Percentiles rank a stretch among this genome's conserved stretches.
Conservation (phyloP, 2,797 vertebrate genomes). For the Odontamblyopus lacepedii region DNA sequence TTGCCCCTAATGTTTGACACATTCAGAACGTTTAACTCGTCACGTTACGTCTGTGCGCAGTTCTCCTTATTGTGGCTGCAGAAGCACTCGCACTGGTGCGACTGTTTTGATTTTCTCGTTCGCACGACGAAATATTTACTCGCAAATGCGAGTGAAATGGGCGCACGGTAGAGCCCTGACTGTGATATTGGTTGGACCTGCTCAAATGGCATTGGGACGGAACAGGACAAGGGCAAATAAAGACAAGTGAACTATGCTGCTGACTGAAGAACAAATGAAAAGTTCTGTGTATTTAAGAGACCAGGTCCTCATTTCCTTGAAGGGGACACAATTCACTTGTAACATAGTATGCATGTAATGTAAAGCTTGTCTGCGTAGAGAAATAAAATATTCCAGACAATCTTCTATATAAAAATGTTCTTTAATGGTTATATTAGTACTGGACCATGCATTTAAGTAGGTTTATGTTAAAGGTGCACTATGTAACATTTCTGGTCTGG, state of each 20-base stretch:
- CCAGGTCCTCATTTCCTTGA: neutral
- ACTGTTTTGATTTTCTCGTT: too few species aligned
- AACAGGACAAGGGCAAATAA: conserved; percentile 33
- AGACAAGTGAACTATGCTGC: neutral
- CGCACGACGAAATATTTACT: too few species aligned
- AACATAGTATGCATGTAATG: neutral
- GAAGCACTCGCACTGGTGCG: too few species aligned
- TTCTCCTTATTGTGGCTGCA: too few species aligned
- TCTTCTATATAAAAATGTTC: neutral
- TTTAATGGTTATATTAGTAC: neutral
- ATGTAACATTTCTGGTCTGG: too few species aligned
- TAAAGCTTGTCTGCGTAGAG: neutral
- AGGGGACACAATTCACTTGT: neutral
- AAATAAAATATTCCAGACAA: too few species aligned
- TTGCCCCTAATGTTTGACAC: too few species aligned
- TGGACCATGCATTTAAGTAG: neutral
- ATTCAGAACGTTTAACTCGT: too few species aligned
- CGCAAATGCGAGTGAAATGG: too few species aligned
- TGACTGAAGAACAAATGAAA: neutral
- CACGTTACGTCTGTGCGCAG: too few species aligned
- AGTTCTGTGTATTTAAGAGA: neutral
- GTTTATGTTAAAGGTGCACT: too few species aligned
- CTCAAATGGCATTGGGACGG: conserved; percentile 44
- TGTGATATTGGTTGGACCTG: conserved; percentile 33
- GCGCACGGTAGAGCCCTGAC: too few species aligned